phyloP scores from a whole-genome alignment of 2,888 invertebrate species.

The Tridacna gigas region DNA sequence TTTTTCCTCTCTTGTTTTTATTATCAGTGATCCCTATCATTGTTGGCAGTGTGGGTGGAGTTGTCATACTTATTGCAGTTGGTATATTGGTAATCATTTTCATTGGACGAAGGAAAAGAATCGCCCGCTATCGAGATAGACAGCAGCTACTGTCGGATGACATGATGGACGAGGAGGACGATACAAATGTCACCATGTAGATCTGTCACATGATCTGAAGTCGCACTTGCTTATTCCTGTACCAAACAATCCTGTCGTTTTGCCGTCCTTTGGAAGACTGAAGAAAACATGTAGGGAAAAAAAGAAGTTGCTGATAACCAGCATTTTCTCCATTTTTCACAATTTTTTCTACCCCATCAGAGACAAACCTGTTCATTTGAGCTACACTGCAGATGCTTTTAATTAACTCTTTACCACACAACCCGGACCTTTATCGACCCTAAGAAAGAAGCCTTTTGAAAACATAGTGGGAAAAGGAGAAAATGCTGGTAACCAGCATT shows the following conservation, averaged over 20 bases:
- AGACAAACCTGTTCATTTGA: no score
- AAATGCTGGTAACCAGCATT: neutral
- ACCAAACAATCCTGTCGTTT: neutral
- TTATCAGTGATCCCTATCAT: conserved; percentile 48
- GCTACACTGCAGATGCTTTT: no score
- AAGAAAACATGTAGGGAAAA: neutral
- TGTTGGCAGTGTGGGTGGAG: conserved; percentile 44
- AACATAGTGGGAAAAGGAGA: neutral
- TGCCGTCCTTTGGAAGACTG: neutral
- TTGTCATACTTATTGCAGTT: conserved; percentile 45
- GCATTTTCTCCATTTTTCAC: neutral
- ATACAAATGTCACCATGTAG: conserved; percentile 34
- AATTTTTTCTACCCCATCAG: no score
- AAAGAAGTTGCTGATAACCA: neutral
- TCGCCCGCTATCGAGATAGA: conserved; percentile 35
- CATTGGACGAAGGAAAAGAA: conserved; percentile 48
- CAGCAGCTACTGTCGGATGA: conserved; percentile 49
- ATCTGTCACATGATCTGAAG: neutral
- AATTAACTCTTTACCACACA: no score
- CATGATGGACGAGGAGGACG: conserved; percentile 45
- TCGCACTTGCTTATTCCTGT: neutral
- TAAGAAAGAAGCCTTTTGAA: neutral
- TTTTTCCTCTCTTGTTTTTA: neutral
- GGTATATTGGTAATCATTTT: conserved; percentile 39
- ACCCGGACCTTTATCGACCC: no score